Evolutionary conservation across 2,888 invertebrate genomes (phyloP).

Genomic region (Adelphocoris suturalis): DNA sequence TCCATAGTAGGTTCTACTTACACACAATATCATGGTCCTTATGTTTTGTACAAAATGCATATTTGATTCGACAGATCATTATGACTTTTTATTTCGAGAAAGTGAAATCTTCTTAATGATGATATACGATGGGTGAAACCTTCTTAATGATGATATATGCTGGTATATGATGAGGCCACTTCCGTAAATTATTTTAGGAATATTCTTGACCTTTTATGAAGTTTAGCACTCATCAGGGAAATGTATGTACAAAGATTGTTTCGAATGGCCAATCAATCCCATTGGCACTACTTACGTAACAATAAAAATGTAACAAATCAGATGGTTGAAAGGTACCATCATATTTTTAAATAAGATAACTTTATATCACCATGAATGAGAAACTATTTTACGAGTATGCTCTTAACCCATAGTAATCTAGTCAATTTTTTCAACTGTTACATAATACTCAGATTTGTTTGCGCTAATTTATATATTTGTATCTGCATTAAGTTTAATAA

Average conservation of each 20-base stretch:
- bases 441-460: conserved; percentile 61
- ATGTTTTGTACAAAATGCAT: background rate
- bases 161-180: conserved; percentile 53
- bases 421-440: conserved; percentile 71
- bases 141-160: conserved; percentile 18
- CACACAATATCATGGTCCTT: background rate
- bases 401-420: conserved; percentile 70
- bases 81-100: background rate
- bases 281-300: conserved; percentile 53
- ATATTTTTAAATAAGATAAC: conserved; percentile 70
- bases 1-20: background rate
- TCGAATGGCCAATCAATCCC: conserved; percentile 52
- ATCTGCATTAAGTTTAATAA: conserved; percentile 70
- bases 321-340: conserved; percentile 60
- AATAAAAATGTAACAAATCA: conserved; percentile 64
- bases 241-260: conserved; percentile 58
- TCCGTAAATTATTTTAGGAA: conserved; percentile 23
- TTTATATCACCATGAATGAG: conserved; percentile 70
- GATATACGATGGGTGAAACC: conserved; percentile 26
- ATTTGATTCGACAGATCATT: background rate
- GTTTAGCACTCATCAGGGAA: conserved; percentile 49
- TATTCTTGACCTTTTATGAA: background rate
- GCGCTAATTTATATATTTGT: conserved; percentile 70
- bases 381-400: conserved; percentile 72
- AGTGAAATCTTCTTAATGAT: conserved; percentile 18